These are phyloP conservation scores for Neomicropteryx cornuta DNA, from an alignment of 1,140 invertebrate species.

Conservation along the genomic window DNA sequence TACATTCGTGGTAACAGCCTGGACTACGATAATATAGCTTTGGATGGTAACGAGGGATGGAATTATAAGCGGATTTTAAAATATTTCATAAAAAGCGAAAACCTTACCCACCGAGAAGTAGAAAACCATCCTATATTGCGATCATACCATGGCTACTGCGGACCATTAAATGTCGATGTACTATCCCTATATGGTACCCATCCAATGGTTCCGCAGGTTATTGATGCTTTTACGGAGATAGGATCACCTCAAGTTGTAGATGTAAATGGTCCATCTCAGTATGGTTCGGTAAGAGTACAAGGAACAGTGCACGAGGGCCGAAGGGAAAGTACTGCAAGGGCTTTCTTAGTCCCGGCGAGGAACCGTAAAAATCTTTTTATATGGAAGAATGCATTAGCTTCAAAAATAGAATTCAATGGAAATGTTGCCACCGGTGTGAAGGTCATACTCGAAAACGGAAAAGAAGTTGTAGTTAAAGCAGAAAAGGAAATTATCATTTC, in stretches of 20 bases:
- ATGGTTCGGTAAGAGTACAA: constrained; percentile 21
- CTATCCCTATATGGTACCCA: too few species aligned
- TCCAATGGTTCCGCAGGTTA: too few species aligned
- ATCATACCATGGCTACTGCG: too few species aligned
- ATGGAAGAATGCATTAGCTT: constrained; percentile 27
- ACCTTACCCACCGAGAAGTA: too few species aligned
- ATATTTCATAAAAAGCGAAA: constrained; percentile 21
- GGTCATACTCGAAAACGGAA: constrained; percentile 26
- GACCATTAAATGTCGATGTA: too few species aligned
- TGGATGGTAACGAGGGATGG: constrained; percentile 54
- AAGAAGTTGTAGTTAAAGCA: constrained; percentile 26
- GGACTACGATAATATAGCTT: constrained; percentile 58
- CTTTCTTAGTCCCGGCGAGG: constrained; percentile 42
- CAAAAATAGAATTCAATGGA: constrained; percentile 42
- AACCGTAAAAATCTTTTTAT: constrained; percentile 42
- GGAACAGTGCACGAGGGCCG: constrained; percentile 37
- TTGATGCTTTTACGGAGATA: too few species aligned
- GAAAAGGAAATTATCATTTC: constrained; percentile 47
- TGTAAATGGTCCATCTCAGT: too few species aligned
- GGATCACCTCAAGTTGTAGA: too few species aligned
- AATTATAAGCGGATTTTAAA: constrained; percentile 51
- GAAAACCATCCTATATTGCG: too few species aligned
- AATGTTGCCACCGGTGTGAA: constrained; percentile 47
- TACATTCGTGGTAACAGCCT: constrained; percentile 57
- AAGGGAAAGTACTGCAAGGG: constrained; percentile 43